These are phyloP conservation scores for Lepas anatifera DNA, from an alignment of 2,888 invertebrate genomes.

Conservation along the genomic window DNA sequence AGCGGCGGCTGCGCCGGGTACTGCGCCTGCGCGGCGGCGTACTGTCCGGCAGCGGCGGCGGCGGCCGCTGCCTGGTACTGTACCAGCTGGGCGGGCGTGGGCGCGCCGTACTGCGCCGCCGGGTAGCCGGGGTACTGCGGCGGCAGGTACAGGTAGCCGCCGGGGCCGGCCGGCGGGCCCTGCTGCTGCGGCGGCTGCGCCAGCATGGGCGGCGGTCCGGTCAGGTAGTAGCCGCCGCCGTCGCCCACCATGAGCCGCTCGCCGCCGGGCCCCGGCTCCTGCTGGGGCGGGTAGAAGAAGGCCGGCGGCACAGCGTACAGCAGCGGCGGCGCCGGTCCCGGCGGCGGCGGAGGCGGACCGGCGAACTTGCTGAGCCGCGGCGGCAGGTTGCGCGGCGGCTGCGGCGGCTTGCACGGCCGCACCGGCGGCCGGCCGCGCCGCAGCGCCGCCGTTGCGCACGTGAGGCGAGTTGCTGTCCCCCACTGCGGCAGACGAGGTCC, in stretches of 20 bases:
- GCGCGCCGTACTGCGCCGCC: no score
- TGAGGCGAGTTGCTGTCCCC: not conserved
- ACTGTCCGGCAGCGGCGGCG: no score
- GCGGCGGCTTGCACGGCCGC: not conserved
- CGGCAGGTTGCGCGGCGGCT: constrained; percentile 3
- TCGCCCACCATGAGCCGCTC: not conserved
- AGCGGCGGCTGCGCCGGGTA: no score
- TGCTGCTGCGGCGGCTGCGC: not conserved
- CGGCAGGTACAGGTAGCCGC: no score
- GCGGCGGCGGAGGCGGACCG: not conserved
- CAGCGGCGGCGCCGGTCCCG: not conserved
- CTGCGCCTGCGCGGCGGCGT: no score
- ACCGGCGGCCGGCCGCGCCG: not conserved
- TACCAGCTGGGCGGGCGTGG: not conserved
- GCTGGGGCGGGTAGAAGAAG: not conserved
- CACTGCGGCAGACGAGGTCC: not conserved
- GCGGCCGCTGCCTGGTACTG: not conserved
- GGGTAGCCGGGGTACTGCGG: no score
- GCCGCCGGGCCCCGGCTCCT: not conserved
- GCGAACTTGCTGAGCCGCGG: not conserved
- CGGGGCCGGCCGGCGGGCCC: not conserved
- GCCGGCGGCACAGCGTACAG: not conserved
- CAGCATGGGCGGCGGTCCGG: not conserved
- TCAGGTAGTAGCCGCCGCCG: constrained; percentile 1
- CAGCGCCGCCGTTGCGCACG: not conserved